Percentiles rank a stretch among this genome's conserved stretches.
phyloP scores from a whole-genome alignment of 2,888 invertebrate species.

The Melipona beecheii region DNA sequence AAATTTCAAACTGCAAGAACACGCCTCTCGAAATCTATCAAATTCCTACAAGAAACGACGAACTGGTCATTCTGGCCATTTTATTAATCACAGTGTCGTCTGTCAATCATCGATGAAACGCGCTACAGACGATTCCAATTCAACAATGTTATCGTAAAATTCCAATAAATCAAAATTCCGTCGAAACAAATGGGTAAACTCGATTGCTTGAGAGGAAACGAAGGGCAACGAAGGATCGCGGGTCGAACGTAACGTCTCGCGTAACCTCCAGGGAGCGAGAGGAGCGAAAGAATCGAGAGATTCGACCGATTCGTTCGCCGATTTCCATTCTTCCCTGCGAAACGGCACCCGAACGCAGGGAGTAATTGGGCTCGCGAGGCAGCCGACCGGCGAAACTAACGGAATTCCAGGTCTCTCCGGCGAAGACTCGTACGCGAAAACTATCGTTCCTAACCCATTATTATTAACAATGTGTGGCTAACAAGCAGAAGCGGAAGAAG shows the following conservation, averaged over 20 bases:
- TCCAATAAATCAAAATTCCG: neutral
- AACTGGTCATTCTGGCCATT: too few relatives aligned
- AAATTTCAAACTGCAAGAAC: too few relatives aligned
- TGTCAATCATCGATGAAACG: too few relatives aligned
- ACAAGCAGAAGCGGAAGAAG: slow-evolving; percentile 15
- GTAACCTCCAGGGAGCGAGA: neutral
- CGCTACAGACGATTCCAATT: too few relatives aligned
- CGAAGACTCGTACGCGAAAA: slow-evolving; percentile 33
- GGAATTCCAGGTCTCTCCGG: slow-evolving; percentile 33
- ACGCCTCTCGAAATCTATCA: too few relatives aligned
- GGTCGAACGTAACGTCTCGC: slow-evolving; percentile 1
- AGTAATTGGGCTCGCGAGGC: slow-evolving; percentile 18
- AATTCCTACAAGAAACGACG: too few relatives aligned
- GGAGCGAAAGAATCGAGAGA: neutral
- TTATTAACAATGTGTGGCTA: slow-evolving; percentile 40
- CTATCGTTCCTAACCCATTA: slow-evolving; percentile 43
- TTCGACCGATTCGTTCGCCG: neutral
- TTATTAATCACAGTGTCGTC: too few relatives aligned
- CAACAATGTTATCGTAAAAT: neutral
- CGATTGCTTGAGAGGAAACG: neutral
- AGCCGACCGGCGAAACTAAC: slow-evolving; percentile 33
- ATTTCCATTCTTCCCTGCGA: slow-evolving; percentile 21
- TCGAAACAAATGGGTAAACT: neutral
- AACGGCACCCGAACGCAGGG: slow-evolving; percentile 5
- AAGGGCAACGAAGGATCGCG: neutral